Percentiles rank a stretch among this genome's conserved stretches.
These are phyloP conservation scores for Liopterus haemorrhoidalis DNA, from an alignment of 2,888 invertebrate genomes.

Conservation along the genomic window DNA sequence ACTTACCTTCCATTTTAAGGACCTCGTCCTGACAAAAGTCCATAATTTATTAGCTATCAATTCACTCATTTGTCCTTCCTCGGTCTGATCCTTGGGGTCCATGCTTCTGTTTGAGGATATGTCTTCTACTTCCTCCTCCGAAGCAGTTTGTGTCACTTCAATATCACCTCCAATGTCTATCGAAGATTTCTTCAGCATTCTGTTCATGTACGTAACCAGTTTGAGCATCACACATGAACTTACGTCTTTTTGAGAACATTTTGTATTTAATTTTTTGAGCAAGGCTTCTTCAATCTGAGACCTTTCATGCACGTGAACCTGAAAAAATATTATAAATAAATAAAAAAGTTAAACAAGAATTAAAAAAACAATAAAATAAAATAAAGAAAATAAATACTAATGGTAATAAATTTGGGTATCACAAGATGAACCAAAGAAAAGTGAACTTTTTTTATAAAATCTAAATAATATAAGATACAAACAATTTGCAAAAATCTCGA, in stretches of 20 bases:
- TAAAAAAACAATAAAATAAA: slow-evolving; percentile 14
- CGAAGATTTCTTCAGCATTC: slow-evolving; percentile 71
- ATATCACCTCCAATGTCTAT: slow-evolving; percentile 71
- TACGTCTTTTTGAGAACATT: slow-evolving; percentile 71
- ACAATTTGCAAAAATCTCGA: too few species aligned
- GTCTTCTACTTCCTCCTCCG: slow-evolving; percentile 48
- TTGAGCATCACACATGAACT: slow-evolving; percentile 79
- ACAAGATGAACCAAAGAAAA: too few species aligned
- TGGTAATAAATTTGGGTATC: not conserved
- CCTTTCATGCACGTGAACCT: slow-evolving; percentile 46
- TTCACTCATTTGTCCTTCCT: slow-evolving; percentile 53
- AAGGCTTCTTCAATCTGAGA: slow-evolving; percentile 61
- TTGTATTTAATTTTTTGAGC: slow-evolving; percentile 66
- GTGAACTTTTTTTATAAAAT: too few species aligned
- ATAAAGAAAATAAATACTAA: slow-evolving; percentile 4
- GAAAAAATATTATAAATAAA: slow-evolving; percentile 14
- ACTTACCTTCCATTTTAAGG: slow-evolving; percentile 63
- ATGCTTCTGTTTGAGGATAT: slow-evolving; percentile 41
- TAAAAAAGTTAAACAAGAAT: slow-evolving; percentile 5
- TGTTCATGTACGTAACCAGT: slow-evolving; percentile 74
- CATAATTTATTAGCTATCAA: slow-evolving; percentile 69
- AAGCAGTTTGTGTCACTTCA: slow-evolving; percentile 61
- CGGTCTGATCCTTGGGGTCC: slow-evolving; percentile 42
- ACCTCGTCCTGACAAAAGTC: slow-evolving; percentile 69
- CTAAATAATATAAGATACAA: too few species aligned